Evolutionary conservation across 2,113 vertebrate genomes (phyloP), one percentile per base, ranked within the genome.

Genomic region (Toxotes jaculatrix): DNA sequence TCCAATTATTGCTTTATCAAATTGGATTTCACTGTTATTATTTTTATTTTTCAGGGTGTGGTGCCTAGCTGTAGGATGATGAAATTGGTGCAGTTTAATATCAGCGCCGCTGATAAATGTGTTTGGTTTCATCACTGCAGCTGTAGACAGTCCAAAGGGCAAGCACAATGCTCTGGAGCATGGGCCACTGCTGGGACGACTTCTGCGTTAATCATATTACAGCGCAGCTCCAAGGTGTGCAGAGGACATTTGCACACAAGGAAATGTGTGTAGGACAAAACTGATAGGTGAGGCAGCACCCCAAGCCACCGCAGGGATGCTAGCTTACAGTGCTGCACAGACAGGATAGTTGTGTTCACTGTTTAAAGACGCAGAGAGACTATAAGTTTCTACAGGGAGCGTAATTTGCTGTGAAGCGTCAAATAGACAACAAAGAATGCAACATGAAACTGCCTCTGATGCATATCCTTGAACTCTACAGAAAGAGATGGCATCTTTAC

Each of bases 1-100:
- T 94, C 90, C 71, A 94, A 94, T 95, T 94, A 94, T 90, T 90
- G 83, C 88, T 92, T 91, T 89, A 94, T 93, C 86, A 94, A 95
- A 95, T 94, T 93, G 82, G 88, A 93, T 95, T 93, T 87, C n/a
- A 23, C 65, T 83, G 59, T 81, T 90, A 89, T 92, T 92, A 87
- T 93, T 92, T 89, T 86, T 86, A 90, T 92, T 92, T 92, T 92
- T 65, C 86, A 74, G 85, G 83, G 78, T 73, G 86, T 75, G 76
- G 87, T 86, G 90, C 60, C 86, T 79, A 81, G 78, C 80, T 68
- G 83, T 79, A 45, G 79, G 88, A 90, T 89, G 91, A 93, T 93
- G 91, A 89, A 94, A 93, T 89, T 86, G 88, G 85, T 85, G 86
- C 76, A 85, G 88, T 93, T 93, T 93, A 95, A 93, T 94, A 93